Conservation (phyloP, 1,140 invertebrate species). For the Homalodisca vitripennis region DNA sequence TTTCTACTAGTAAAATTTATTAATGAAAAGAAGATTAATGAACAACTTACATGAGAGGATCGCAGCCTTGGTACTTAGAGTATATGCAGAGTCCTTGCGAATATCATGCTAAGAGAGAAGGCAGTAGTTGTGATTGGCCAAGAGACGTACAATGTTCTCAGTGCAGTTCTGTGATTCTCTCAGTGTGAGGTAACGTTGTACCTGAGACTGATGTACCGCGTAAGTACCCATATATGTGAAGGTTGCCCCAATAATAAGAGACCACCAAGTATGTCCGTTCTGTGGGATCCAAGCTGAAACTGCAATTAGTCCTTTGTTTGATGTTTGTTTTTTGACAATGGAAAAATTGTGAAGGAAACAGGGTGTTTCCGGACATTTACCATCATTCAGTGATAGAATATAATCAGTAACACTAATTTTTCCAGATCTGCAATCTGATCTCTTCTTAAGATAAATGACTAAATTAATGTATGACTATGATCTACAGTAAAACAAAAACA, state of each 20-base stretch:
- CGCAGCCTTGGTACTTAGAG: conserved; percentile 70
- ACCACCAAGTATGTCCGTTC: conserved; percentile 74
- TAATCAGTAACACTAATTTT: too few relatives aligned
- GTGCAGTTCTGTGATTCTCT: conserved; percentile 62
- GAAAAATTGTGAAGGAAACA: too few relatives aligned
- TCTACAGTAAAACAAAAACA: too few relatives aligned
- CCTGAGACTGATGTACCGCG: conserved; percentile 83
- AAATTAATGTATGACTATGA: too few relatives aligned
- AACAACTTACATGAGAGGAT: conserved; percentile 57
- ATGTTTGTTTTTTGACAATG: too few relatives aligned
- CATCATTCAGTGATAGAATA: too few relatives aligned
- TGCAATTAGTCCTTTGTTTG: too few relatives aligned
- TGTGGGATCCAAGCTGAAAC: conserved; percentile 65
- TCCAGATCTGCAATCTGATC: too few relatives aligned
- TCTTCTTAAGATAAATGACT: too few relatives aligned
- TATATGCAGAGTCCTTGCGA: conserved; percentile 79
- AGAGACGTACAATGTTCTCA: conserved; percentile 63
- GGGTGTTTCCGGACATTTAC: too few relatives aligned
- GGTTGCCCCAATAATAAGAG: conserved; percentile 66
- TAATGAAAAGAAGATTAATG: too few relatives aligned
- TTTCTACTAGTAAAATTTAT: too few relatives aligned
- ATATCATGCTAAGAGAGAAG: conserved; percentile 67
- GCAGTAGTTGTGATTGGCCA: conserved; percentile 67
- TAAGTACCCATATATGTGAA: conserved; percentile 74
- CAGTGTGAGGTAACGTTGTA: conserved; percentile 81